These are phyloP conservation scores for Lepidotrigona ventralis DNA, from an alignment of 1,140 invertebrate genomes.

Conservation along the genomic window DNA sequence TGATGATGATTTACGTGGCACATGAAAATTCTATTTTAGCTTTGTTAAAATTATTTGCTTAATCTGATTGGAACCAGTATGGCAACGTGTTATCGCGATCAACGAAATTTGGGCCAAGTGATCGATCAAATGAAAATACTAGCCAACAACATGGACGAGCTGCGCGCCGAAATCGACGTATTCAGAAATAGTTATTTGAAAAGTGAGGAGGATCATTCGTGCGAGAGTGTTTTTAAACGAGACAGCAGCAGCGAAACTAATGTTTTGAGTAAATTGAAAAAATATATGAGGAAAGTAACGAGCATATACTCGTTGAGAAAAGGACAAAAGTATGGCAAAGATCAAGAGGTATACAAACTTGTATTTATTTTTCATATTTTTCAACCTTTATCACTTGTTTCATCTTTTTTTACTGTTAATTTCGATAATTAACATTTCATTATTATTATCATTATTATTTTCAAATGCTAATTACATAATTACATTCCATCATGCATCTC, in stretches of 20 bases:
- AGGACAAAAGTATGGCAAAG: background rate
- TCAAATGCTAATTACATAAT: too few relatives aligned
- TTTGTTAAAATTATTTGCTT: background rate
- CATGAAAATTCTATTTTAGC: background rate
- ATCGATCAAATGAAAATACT: slow-evolving; percentile 46
- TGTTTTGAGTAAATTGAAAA: slow-evolving; percentile 24
- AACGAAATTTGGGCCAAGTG: slow-evolving; percentile 34
- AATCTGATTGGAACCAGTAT: background rate
- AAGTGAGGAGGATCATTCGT: background rate
- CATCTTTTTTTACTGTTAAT: background rate
- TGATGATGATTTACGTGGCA: background rate
- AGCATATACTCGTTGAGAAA: background rate
- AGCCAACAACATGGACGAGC: slow-evolving; percentile 40
- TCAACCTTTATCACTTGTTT: background rate
- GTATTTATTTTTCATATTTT: background rate
- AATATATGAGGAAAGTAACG: slow-evolving; percentile 14
- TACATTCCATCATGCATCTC: background rate
- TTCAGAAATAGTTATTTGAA: background rate
- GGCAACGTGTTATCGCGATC: slow-evolving; percentile 27
- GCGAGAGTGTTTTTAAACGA: background rate
- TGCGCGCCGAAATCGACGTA: slow-evolving; percentile 30
- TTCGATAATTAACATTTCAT: too few relatives aligned
- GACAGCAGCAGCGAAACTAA: background rate
- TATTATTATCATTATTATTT: too few relatives aligned
- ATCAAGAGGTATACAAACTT: slow-evolving; percentile 11